Evolutionary conservation across 2,797 vertebrate species (phyloP).

Genomic region (Carduelis carduelis): DNA sequence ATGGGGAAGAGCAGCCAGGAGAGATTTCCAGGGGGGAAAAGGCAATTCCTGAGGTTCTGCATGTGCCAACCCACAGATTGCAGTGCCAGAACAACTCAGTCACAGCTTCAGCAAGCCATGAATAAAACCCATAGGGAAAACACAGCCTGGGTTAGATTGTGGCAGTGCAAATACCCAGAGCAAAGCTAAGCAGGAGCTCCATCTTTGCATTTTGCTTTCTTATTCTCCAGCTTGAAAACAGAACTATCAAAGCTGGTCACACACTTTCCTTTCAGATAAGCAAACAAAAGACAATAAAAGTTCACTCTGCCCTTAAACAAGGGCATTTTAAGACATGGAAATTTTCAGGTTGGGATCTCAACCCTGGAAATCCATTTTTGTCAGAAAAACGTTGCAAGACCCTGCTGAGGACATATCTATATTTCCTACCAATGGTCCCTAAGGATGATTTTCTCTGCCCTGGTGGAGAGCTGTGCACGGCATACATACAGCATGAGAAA

Average conservation of each 20-base stretch:
- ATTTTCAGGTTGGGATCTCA: background rate
- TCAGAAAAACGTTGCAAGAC: background rate
- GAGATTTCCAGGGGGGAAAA: background rate
- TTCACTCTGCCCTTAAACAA: background rate
- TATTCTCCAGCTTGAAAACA: background rate
- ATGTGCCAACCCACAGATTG: rapidly evolving
- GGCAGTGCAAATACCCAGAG: background rate
- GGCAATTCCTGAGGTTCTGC: background rate
- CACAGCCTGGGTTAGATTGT: rapidly evolving
- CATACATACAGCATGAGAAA: background rate
- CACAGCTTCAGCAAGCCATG: background rate
- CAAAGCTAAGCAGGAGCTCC: background rate
- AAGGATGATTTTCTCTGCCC: background rate
- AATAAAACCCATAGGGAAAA: background rate
- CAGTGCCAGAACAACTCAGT: background rate
- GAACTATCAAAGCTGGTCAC: background rate
- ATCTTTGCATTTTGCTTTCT: background rate
- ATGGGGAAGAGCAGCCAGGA: background rate
- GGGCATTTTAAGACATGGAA: background rate
- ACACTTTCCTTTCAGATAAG: background rate
- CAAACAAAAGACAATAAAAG: background rate
- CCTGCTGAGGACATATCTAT: background rate
- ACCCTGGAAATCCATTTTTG: background rate
- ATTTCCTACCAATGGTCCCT: background rate
- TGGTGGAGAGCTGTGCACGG: rapidly evolving